Evolutionary conservation across 2,888 invertebrate species (phyloP).

Genomic region (Callyntrura guangdongensis): DNA sequence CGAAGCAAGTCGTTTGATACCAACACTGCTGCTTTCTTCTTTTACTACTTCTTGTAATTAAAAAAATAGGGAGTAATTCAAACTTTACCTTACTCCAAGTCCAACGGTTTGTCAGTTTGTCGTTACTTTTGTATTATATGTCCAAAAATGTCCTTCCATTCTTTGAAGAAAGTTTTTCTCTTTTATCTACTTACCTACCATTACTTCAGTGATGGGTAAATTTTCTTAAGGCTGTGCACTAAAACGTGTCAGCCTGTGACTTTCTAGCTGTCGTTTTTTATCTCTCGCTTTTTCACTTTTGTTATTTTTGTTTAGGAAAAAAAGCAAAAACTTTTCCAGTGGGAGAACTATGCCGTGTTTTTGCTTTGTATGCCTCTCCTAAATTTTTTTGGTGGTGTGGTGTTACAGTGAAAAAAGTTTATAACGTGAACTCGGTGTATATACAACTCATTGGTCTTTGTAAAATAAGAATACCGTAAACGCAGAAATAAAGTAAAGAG

Average conservation of each 20-base stretch:
- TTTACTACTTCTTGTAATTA: no score
- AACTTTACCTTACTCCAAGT: no score
- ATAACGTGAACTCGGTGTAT: background rate
- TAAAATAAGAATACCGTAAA: background rate
- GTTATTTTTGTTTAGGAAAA: background rate
- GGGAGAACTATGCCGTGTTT: background rate
- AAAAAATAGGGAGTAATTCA: no score
- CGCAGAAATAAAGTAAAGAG: background rate
- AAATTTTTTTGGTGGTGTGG: background rate
- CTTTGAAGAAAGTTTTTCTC: background rate
- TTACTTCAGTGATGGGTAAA: background rate
- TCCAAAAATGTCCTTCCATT: background rate
- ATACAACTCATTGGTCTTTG: background rate
- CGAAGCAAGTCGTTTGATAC: no score
- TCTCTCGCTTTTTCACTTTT: constrained; percentile 49
- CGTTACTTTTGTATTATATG: background rate
- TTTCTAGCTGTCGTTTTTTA: constrained; percentile 64
- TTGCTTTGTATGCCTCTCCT: background rate
- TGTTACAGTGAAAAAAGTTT: background rate
- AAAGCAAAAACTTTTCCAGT: constrained; percentile 21
- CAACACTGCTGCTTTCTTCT: no score
- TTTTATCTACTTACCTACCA: background rate
- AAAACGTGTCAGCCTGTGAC: constrained; percentile 66
- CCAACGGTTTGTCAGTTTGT: background rate
- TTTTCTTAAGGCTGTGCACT: constrained; percentile 30